Percentiles rank a stretch among this genome's conserved stretches.
Evolutionary conservation across 30 jellyfish, hydroid and myxozoan genomes (phyloP).

Genomic region (Sanderia malayensis): DNA sequence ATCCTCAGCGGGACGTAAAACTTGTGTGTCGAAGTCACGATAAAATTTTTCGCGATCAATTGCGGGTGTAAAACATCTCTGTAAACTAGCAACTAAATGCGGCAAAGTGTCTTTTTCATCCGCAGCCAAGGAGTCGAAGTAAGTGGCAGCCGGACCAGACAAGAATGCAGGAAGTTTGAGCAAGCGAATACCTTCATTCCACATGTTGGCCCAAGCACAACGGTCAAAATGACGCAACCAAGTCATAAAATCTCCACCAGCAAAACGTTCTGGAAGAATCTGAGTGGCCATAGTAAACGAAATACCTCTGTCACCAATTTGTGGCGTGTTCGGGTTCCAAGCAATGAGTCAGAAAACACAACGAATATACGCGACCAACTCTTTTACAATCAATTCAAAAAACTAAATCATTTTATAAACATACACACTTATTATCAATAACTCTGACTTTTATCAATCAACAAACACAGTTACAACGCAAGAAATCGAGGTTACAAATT

Average conservation of each 20-base stretch:
- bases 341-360: conserved; percentile 9
- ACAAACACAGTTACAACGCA: conserved; percentile 59
- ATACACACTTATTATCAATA: background rate
- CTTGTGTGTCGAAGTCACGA: conserved; percentile 33
- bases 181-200: conserved; percentile 39
- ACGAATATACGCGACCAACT: background rate
- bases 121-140: conserved; percentile 24
- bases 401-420: background rate
- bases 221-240: conserved; percentile 49
- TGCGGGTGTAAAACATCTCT: conserved; percentile 39
- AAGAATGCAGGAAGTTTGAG: conserved; percentile 30
- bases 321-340: conserved; percentile 54
- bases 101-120: conserved; percentile 28
- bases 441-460: conserved; percentile 24
- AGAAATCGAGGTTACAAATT: conserved; percentile 18
- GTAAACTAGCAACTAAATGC: conserved; percentile 22
- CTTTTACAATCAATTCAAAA: background rate
- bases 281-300: conserved; percentile 29
- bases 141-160: conserved; percentile 32
- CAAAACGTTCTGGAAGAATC: conserved; percentile 25
- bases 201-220: conserved; percentile 38
- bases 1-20: conserved; percentile 38
- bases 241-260: conserved; percentile 37
- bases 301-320: conserved; percentile 54
- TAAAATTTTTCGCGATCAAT: conserved; percentile 24